Evolutionary conservation across 2,113 vertebrate genomes (phyloP).

Genomic region (Percopsis transmontana): DNA sequence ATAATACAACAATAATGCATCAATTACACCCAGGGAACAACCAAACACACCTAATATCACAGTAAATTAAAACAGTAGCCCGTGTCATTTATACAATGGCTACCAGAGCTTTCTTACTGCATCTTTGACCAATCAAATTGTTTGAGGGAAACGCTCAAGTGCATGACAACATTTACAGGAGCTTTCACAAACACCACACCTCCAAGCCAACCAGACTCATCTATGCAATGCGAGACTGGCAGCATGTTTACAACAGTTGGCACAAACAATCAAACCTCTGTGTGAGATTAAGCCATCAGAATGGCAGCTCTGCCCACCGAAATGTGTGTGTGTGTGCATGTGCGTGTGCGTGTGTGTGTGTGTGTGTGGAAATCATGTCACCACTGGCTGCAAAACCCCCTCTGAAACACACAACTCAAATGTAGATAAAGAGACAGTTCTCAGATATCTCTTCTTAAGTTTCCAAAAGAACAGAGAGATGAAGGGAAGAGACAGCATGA

Average conservation of each 20-base stretch:
- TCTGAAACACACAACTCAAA: slow-evolving; percentile 32
- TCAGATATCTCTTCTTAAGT: slow-evolving; percentile 29
- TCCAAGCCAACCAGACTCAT: background rate
- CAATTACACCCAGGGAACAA: too few relatives aligned
- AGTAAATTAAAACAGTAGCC: too few relatives aligned
- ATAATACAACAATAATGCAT: too few relatives aligned
- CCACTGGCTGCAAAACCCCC: slow-evolving; percentile 13
- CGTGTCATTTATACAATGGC: too few relatives aligned
- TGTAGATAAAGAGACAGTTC: slow-evolving; percentile 10
- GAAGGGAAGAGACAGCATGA: too few relatives aligned
- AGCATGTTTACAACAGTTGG: slow-evolving; percentile 26
- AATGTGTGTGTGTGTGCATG: slow-evolving; percentile 18
- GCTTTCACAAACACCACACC: background rate
- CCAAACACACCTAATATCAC: too few relatives aligned
- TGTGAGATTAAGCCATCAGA: slow-evolving; percentile 55
- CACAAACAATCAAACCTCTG: slow-evolving; percentile 32
- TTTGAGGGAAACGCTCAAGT: background rate
- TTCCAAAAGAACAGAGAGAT: background rate
- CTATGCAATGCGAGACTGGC: slow-evolving; percentile 1
- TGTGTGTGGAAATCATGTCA: slow-evolving; percentile 32
- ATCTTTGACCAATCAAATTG: too few relatives aligned
- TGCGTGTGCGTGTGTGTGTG: background rate
- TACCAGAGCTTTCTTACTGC: too few relatives aligned
- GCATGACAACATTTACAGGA: background rate
- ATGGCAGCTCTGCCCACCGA: slow-evolving; percentile 28